Base-by-base conservation (phyloP, 2,888 invertebrate species). In the Lasioglossum figueresi region DNA sequence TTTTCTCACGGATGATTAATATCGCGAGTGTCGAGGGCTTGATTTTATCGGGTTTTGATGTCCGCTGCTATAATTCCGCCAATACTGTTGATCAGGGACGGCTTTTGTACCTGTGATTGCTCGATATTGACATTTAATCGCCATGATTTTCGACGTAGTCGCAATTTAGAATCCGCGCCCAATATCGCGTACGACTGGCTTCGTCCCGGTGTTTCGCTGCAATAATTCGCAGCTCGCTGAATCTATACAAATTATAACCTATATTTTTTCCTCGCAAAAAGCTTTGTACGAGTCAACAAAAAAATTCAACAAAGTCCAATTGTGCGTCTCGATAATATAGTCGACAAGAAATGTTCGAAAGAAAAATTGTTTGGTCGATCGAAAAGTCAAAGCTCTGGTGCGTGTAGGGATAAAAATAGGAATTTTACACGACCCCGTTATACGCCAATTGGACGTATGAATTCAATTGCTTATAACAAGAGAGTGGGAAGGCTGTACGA, bases 71-170 rank as follows among this genome's bases (percentile, higher is more conserved):
- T 74, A 74, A 74, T 74, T 56, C n/a, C 34, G 52, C 48, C 52
- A 52, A 72, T 72, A 72, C 19, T 27, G 71, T 71, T n/a, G 70
- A 70, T 70, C 72, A 31, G 23, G 16, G 45, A 31, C 27, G 72
- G 72, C 72, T 72, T 45, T 72, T 72, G 72, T 72, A 31, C 45
- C 71, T 4, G 31, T 52, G 73, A 73, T 73, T 31, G 52, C 34
- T 14, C 48, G 48, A 52, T 73, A 73, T 73, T 48, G 73, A 73
- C 48, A 34, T 73, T 52, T 73, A 31, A 48, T 72, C 45, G 45
- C 19, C 27, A 72, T 72, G 45, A 72, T 48, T 72, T 72, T 72
- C 45, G 31, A 27, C 72, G 72, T 48, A 27, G 48, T 10, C 48
- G 45, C 72, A 45, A 72, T 72, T 45, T 45, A 68, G 45, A 31